Evolutionary conservation across 1,140 invertebrate species (phyloP).

Genomic region (Saccostrea cuccullata): DNA sequence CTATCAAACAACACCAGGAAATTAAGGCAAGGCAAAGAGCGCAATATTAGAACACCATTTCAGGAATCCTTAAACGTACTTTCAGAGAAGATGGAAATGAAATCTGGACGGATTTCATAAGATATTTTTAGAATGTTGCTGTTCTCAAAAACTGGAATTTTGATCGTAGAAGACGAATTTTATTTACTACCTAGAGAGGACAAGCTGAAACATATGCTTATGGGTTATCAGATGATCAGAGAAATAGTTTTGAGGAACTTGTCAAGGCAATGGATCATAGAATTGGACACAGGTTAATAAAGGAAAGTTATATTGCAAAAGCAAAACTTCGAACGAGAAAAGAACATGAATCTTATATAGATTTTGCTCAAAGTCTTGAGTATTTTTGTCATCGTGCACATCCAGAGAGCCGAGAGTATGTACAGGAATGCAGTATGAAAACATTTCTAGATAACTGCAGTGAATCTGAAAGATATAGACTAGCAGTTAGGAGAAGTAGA

Average conservation of each 20-base stretch:
- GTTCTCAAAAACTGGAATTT: neutral
- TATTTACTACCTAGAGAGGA: neutral
- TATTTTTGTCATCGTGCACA: constrained; percentile 43
- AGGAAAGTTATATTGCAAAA: constrained; percentile 49
- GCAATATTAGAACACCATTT: neutral
- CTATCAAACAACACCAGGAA: neutral
- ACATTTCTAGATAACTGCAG: constrained; percentile 47
- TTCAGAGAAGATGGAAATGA: neutral
- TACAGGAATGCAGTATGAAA: constrained; percentile 20
- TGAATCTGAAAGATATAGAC: constrained; percentile 33
- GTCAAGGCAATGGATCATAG: constrained; percentile 38
- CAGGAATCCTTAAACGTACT: neutral
- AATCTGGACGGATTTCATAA: neutral
- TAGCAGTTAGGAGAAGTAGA: constrained; percentile 39
- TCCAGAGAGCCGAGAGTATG: constrained; percentile 38
- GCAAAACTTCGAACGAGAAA: constrained; percentile 30
- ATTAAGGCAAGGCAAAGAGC: neutral
- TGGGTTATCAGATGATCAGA: no score
- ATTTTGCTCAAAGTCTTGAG: constrained; percentile 45
- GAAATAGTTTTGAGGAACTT: no score
- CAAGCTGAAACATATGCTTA: constrained; percentile 12
- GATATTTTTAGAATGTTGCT: neutral
- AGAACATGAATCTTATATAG: constrained; percentile 44
- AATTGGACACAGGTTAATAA: constrained; percentile 43
- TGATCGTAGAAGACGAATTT: neutral